A percentile compares a stretch with the other conserved stretches of the same genome.
These are phyloP conservation scores for Enhydra lutris DNA, from an alignment of 2,113 vertebrate genomes.

Conservation along the genomic window DNA sequence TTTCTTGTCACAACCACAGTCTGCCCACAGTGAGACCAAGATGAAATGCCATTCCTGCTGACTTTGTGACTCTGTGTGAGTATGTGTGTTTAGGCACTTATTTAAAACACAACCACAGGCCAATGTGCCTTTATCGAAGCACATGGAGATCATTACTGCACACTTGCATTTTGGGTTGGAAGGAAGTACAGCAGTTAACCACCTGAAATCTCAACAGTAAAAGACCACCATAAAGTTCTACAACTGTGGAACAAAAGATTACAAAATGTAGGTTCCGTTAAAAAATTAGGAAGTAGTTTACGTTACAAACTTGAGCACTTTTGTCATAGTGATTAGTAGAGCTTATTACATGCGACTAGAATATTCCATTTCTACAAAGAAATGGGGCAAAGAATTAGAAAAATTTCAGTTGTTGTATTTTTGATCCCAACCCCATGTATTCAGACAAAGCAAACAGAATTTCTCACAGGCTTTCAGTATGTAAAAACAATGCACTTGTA, in stretches of 20 bases:
- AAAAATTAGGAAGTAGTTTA: slow-evolving; percentile 72
- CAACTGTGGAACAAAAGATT: slow-evolving; percentile 68
- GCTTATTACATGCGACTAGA: slow-evolving; percentile 78
- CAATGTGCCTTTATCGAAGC: slow-evolving; percentile 62
- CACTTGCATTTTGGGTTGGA: slow-evolving; percentile 66
- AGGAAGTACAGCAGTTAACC: slow-evolving; percentile 77
- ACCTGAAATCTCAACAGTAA: slow-evolving; percentile 82
- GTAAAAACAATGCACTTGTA: neutral
- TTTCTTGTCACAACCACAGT: slow-evolving; percentile 70
- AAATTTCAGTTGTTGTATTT: slow-evolving; percentile 66
- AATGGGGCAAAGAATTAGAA: slow-evolving; percentile 71
- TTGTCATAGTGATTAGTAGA: slow-evolving; percentile 74
- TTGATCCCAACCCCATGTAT: slow-evolving; percentile 68
- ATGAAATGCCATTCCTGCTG: slow-evolving; percentile 55
- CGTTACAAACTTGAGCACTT: slow-evolving; percentile 74
- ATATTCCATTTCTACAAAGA: slow-evolving; percentile 80
- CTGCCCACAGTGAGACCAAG: slow-evolving; percentile 45
- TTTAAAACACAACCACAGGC: slow-evolving; percentile 57
- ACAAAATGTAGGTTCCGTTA: slow-evolving; percentile 73
- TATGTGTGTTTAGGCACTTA: slow-evolving; percentile 11
- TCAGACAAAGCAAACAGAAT: slow-evolving; percentile 58
- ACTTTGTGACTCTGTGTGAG: neutral
- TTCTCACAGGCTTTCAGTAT: neutral
- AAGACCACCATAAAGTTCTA: slow-evolving; percentile 81
- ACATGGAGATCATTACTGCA: slow-evolving; percentile 80